Base-by-base conservation (phyloP, 2,888 invertebrate species). In the Peribatodes rhomboidaria region DNA sequence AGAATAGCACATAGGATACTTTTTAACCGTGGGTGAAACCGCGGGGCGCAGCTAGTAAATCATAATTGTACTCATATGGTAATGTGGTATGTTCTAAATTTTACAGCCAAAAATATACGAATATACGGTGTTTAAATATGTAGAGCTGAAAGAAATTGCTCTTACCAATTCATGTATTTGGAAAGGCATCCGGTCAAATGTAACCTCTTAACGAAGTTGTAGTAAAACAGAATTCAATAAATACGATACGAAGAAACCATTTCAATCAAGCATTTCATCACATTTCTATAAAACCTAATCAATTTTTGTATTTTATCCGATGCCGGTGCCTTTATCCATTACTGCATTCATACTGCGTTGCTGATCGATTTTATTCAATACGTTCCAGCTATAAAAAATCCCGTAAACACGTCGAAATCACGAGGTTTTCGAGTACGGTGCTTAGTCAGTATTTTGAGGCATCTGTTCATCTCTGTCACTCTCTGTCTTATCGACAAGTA, bases 361-460 rank as follows among this genome's bases (percentile, higher is more conserved):
- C 58, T 46, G 63, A 64, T 64, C 39, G 54, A 64, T 64, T 64
- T 27, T 35, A 41, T 64, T 31, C 58, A 63, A 57, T 57, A 46
- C 16, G 52, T 63, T 41, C 49, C 46, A 55, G 50, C 42, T 18
- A 37, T 63, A 57, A 63, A 50, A 42, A 50, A 53, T n/a, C 22
- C 53, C 59, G 60, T 65, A 57, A 65, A 63, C 33, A 41, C 47
- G 10, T 50, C 18, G n/a, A 50, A 35, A 37, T 35, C 7, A 52
- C 42, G 33, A 55, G 22, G 35, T 54, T 50, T 31, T 27, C 27
- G 52, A 14, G 14, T 31, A n/a, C 11, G 6, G 7, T 46, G 16
- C 9, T 42, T 11, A 10, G 42, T 10, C 10, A 9, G n/a, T 13
- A 46, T 46, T 27, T 27, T 27, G 22, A 4, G 10, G 31, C 41